Conservation (phyloP, 2,888 invertebrate species). For the Polydrusus pterygomalis region DNA sequence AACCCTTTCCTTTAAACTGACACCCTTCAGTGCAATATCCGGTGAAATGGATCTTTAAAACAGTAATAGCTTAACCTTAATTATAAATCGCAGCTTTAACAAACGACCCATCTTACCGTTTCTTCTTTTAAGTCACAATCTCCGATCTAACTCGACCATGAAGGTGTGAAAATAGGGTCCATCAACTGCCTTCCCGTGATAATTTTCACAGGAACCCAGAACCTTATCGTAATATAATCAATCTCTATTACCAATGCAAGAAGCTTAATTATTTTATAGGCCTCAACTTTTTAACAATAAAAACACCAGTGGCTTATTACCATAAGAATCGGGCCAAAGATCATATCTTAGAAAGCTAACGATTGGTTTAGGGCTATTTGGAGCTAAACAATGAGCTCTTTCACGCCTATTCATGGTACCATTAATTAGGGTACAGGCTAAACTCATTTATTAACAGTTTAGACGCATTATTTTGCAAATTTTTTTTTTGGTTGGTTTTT, state of each 20-base stretch:
- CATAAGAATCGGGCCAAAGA: conserved; percentile 62
- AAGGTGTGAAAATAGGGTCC: conserved; percentile 60
- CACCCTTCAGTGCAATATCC: conserved; percentile 34
- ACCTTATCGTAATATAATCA: conserved; percentile 57
- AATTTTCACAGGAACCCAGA: conserved; percentile 56
- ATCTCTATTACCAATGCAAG: conserved; percentile 62
- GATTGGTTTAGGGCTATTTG: conserved; percentile 53
- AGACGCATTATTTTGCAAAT: conserved; percentile 32
- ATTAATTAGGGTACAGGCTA: conserved; percentile 47
- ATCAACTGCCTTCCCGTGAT: conserved; percentile 58
- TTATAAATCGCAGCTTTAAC: conserved; percentile 51
- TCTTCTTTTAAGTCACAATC: conserved; percentile 43
- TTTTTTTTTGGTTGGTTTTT: conserved; percentile 27
- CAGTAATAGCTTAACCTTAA: conserved; percentile 43
- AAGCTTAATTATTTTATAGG: conserved; percentile 66
- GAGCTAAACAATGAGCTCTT: conserved; percentile 56
- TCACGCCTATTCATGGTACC: conserved; percentile 53
- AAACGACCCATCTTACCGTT: conserved; percentile 35
- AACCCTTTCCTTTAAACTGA: conserved; percentile 40
- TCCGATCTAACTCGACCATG: conserved; percentile 50
- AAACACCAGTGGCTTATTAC: conserved; percentile 64
- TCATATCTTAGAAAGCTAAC: conserved; percentile 54
- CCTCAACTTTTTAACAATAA: conserved; percentile 59
- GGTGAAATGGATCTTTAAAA: conserved; percentile 25
- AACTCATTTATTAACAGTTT: conserved; percentile 31